phyloP scores from a whole-genome alignment of 2,797 vertebrate species.

The Channa striata region DNA sequence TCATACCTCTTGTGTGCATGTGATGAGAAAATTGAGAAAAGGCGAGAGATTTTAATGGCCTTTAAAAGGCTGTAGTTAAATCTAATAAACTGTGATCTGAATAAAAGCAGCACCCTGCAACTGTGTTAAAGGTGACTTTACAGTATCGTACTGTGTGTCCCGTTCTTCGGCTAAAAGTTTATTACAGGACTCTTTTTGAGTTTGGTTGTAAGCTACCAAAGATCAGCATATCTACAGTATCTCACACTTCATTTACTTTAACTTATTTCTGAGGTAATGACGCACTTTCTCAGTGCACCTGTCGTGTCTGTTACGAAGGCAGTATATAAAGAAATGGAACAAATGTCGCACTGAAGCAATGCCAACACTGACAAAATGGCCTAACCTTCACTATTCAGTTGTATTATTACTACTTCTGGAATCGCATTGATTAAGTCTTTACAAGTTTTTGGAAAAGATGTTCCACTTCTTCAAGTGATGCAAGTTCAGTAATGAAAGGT shows the following conservation, averaged over 20 bases:
- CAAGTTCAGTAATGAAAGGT: not conserved
- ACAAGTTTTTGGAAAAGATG: not conserved
- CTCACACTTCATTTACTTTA: slow-evolving; percentile 18
- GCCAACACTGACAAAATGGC: not conserved
- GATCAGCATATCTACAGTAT: not conserved
- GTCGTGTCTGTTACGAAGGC: not conserved
- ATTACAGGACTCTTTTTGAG: not conserved
- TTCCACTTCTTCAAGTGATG: not conserved
- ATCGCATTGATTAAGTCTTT: not conserved
- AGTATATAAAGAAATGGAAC: slow-evolving; percentile 23
- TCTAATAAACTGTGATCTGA: not conserved
- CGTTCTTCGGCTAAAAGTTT: slow-evolving; percentile 3
- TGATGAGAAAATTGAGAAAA: slow-evolving; percentile 26
- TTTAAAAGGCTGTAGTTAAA: slow-evolving; percentile 19
- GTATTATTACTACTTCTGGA: slow-evolving; percentile 1
- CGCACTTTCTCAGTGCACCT: slow-evolving; percentile 10
- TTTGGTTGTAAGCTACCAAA: not conserved
- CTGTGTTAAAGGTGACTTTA: not conserved
- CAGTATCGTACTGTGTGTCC: not conserved
- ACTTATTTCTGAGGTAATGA: slow-evolving; percentile 22
- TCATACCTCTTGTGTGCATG: slow-evolving; percentile 27
- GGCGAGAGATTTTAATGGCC: slow-evolving; percentile 26
- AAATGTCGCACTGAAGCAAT: not conserved
- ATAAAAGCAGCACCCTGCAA: slow-evolving; percentile 25
- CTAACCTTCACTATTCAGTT: not conserved